Evolutionary conservation across 2,113 vertebrate species (phyloP).

Genomic region (Cricetomys ansorgei): DNA sequence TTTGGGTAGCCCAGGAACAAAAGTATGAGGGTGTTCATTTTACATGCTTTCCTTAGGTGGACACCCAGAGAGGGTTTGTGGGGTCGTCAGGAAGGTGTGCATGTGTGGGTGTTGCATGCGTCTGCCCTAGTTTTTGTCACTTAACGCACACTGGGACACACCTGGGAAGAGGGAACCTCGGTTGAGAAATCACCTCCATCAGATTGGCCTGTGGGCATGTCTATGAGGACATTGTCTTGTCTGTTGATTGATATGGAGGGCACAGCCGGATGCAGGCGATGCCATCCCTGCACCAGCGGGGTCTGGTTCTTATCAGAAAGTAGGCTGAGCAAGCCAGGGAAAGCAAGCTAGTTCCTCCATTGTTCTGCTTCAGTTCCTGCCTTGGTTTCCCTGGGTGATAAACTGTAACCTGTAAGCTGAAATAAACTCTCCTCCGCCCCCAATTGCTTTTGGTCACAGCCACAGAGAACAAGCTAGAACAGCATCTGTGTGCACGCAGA

Average conservation of each 20-base stretch:
- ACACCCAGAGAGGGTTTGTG: background rate
- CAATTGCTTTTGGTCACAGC: background rate
- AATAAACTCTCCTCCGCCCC: background rate
- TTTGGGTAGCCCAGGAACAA: background rate
- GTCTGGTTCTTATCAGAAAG: background rate
- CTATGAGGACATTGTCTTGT: background rate
- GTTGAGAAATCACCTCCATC: background rate
- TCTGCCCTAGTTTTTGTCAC: background rate
- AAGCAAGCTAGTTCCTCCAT: background rate
- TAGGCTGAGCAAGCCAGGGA: background rate
- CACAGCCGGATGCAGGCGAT: background rate
- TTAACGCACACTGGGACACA: background rate
- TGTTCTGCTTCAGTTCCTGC: background rate
- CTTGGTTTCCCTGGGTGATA: background rate
- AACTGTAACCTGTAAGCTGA: background rate
- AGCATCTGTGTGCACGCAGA: background rate
- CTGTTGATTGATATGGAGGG: background rate
- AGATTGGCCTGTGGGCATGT: background rate
- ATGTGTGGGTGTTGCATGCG: background rate
- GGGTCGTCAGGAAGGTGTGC: background rate
- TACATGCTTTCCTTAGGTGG: background rate
- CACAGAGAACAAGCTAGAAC: background rate
- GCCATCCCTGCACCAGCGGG: background rate
- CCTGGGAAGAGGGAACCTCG: background rate
- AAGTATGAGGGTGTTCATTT: background rate